Evolutionary conservation across 2,888 invertebrate species (phyloP).

Genomic region (Aleiodes leptofemur): DNA sequence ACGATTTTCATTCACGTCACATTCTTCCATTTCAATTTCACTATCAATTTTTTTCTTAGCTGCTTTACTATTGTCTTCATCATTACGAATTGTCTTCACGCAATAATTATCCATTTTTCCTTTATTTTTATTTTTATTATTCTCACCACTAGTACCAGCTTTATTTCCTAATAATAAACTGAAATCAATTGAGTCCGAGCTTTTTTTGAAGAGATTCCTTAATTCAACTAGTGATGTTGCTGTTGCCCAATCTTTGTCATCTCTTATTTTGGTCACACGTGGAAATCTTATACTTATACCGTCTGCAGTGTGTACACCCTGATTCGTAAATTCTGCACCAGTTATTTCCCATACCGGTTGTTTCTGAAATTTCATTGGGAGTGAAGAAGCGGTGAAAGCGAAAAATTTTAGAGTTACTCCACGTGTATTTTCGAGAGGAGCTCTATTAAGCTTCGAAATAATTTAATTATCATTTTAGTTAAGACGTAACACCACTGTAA

Average conservation of each 20-base stretch:
- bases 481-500: too few relatives aligned
- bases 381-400: too few relatives aligned
- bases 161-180: slow-evolving; percentile 59
- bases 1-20: slow-evolving; percentile 4
- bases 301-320: slow-evolving; percentile 91
- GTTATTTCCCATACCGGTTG: slow-evolving; percentile 98
- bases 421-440: too few relatives aligned
- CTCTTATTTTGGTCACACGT: slow-evolving; percentile 87
- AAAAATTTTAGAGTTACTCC: too few relatives aligned
- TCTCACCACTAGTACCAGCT: not conserved
- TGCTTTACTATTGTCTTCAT: slow-evolving; percentile 23
- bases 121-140: slow-evolving; percentile 32
- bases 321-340: slow-evolving; percentile 87
- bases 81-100: slow-evolving; percentile 22
- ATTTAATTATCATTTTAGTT: too few relatives aligned
- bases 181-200: slow-evolving; percentile 67
- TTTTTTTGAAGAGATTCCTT: slow-evolving; percentile 80
- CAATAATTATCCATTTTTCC: slow-evolving; percentile 13
- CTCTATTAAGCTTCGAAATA: too few relatives aligned
- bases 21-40: slow-evolving; percentile 15
- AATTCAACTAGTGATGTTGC: slow-evolving; percentile 89
- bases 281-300: slow-evolving; percentile 97
- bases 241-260: slow-evolving; percentile 89
- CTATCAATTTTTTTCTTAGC: not conserved
- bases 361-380: slow-evolving; percentile 66